These are phyloP conservation scores for Parapsyche elsis DNA, from an alignment of 1,140 invertebrate genomes.

Conservation along the genomic window DNA sequence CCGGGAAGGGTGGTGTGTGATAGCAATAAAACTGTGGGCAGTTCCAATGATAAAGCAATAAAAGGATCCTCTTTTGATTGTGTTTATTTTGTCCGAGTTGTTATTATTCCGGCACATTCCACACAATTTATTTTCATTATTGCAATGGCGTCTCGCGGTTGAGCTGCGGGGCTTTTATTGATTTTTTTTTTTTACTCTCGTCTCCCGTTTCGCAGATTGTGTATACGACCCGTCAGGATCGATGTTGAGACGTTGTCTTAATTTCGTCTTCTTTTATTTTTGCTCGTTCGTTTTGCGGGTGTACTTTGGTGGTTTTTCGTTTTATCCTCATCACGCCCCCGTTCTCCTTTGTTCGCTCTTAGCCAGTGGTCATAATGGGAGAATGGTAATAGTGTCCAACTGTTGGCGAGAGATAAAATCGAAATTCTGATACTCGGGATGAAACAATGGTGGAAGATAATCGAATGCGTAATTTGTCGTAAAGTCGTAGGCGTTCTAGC, in stretches of 20 bases:
- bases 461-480: conserved; percentile 46
- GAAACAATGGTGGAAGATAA: conserved; percentile 50
- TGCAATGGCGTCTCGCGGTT: not conserved
- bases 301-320: not conserved
- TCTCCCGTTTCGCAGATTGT: too few species aligned
- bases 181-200: too few species aligned
- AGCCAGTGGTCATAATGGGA: conserved; percentile 25
- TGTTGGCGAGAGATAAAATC: conserved; percentile 30
- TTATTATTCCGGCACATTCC: not conserved
- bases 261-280: not conserved
- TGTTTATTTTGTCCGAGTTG: not conserved
- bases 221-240: too few species aligned
- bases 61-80: conserved; percentile 3
- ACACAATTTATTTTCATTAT: conserved; percentile 22
- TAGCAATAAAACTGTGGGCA: conserved; percentile 19
- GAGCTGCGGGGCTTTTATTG: too few species aligned
- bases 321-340: not conserved
- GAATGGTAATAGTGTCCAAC: conserved; percentile 33
- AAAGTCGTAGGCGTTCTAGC: conserved; percentile 35
- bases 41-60: conserved; percentile 21
- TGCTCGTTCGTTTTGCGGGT: not conserved
- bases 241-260: not conserved
- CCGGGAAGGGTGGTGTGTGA: not conserved
- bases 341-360: not conserved
- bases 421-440: conserved; percentile 48